Conservation (phyloP, 2,888 invertebrate genomes). For the Ferdinandea cuprea region DNA sequence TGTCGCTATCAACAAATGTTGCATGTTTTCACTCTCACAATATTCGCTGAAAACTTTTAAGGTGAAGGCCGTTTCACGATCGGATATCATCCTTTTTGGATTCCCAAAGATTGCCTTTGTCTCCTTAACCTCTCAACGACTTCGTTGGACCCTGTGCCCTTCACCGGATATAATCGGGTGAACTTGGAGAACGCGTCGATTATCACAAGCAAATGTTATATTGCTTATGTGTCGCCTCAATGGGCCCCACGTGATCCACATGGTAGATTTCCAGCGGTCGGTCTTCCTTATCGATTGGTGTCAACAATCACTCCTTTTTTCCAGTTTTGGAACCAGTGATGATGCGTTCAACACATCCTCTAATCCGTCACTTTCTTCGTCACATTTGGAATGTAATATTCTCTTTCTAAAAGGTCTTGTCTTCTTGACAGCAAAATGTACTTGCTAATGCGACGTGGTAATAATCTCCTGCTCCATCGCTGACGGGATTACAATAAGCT, state of each 20-base stretch:
- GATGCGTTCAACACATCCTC: slow-evolving; percentile 10
- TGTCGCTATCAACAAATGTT: too few relatives aligned
- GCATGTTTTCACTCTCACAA: slow-evolving; percentile 76
- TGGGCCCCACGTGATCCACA: slow-evolving; percentile 76
- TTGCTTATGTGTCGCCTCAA: too few relatives aligned
- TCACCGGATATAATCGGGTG: slow-evolving; percentile 78
- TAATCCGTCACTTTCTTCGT: neutral
- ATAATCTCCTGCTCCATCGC: slow-evolving; percentile 79
- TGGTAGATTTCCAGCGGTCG: slow-evolving; percentile 78
- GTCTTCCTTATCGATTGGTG: neutral
- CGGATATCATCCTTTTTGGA: slow-evolving; percentile 77
- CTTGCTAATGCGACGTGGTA: slow-evolving; percentile 77
- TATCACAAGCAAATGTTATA: too few relatives aligned
- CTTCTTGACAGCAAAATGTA: slow-evolving; percentile 77
- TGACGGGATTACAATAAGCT: slow-evolving; percentile 78
- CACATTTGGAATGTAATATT: slow-evolving; percentile 51
- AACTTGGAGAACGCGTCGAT: slow-evolving; percentile 78
- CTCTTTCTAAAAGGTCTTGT: slow-evolving; percentile 68
- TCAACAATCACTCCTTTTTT: slow-evolving; percentile 44
- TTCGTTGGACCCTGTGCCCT: slow-evolving; percentile 76
- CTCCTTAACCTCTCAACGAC: slow-evolving; percentile 76
- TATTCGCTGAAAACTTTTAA: slow-evolving; percentile 77
- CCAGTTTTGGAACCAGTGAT: slow-evolving; percentile 75
- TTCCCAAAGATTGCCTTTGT: slow-evolving; percentile 40
- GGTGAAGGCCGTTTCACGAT: slow-evolving; percentile 76